These are phyloP conservation scores for Metopia argyrocephala DNA, from an alignment of 2,888 invertebrate genomes.

Conservation along the genomic window DNA sequence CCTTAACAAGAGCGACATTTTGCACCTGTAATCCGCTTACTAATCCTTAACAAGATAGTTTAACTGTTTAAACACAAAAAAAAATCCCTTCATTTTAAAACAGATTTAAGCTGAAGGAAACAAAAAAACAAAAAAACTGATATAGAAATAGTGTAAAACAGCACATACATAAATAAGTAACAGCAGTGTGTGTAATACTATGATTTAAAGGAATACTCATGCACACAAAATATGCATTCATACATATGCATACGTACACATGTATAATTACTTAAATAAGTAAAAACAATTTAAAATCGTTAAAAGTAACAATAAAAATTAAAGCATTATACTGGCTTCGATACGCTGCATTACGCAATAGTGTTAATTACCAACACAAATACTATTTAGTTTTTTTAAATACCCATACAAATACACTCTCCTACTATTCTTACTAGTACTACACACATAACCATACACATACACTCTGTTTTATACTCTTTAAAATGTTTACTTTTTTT, in stretches of 20 bases:
- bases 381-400: too few species aligned
- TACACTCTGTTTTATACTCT: not conserved
- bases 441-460: not conserved
- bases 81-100: not conserved
- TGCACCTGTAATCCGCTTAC: not conserved
- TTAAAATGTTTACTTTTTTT: not conserved
- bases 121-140: not conserved
- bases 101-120: not conserved
- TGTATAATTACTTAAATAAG: not conserved
- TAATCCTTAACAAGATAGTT: not conserved
- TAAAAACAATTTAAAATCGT: not conserved
- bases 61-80: not conserved
- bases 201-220: not conserved
- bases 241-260: not conserved
- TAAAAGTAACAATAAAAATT: conserved; percentile 4
- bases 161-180: not conserved
- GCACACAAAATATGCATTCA: not conserved
- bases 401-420: conserved; percentile 66
- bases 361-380: conserved; percentile 75
- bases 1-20: not conserved
- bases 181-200: not conserved
- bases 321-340: conserved; percentile 75
- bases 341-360: conserved; percentile 78
- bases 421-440: conserved; percentile 5
- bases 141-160: not conserved